phyloP scores from a whole-genome alignment of 2,888 invertebrate genomes.

The Allolobophora icterica region DNA sequence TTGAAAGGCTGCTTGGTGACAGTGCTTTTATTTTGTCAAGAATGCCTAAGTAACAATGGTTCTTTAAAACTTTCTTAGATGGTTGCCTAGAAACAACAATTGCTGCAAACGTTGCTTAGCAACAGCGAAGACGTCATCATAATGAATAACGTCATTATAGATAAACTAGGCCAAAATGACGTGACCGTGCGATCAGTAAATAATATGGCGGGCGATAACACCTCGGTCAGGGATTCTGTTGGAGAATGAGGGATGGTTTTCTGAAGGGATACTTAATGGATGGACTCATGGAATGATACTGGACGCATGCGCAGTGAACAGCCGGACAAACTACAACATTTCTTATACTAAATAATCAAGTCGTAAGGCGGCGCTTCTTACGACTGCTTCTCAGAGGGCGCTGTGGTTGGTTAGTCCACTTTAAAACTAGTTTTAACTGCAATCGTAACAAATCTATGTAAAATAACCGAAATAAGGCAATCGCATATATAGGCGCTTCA shows the following conservation, averaged over 20 bases:
- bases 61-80: no score
- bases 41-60: no score
- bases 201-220: not conserved
- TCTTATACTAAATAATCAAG: not conserved
- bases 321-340: not conserved
- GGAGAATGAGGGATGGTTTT: constrained; percentile 7
- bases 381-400: constrained; percentile 1
- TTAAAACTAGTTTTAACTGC: not conserved
- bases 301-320: not conserved
- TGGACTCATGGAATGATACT: not conserved
- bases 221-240: not conserved
- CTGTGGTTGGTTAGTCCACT: not conserved
- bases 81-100: not conserved
- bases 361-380: not conserved
- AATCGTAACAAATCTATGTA: not conserved
- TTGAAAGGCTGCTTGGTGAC: no score
- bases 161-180: not conserved
- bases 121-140: not conserved
- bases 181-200: no score
- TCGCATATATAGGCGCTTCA: no score
- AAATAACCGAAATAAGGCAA: no score
- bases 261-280: constrained; percentile 9
- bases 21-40: no score
- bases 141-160: not conserved
- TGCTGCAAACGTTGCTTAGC: no score